Conservation (phyloP, 64 coral and sea anemone species). For the Stichodactyla mertensii region DNA sequence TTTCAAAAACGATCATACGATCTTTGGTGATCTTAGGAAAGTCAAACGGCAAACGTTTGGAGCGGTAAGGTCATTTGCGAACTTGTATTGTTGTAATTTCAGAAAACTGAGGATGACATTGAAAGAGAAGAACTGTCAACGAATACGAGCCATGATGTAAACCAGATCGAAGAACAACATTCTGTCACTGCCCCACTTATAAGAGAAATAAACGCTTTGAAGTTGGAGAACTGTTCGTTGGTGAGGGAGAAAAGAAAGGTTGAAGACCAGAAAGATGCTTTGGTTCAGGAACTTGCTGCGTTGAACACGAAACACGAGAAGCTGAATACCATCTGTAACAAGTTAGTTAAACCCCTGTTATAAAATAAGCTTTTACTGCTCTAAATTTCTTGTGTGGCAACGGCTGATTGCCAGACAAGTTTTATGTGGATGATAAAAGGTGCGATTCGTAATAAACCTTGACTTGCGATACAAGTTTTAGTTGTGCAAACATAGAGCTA, state of each 20-base stretch:
- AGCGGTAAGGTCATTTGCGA: background rate
- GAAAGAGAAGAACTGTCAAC: background rate
- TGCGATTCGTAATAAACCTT: no score
- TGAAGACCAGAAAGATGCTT: background rate
- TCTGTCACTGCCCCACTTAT: background rate
- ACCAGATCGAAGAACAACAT: background rate
- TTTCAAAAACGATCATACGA: no score
- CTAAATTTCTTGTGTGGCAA: no score
- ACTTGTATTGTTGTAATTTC: background rate
- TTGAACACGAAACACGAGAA: background rate
- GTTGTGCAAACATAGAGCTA: no score
- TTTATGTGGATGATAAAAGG: no score
- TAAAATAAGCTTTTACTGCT: no score
- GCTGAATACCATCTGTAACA: background rate
- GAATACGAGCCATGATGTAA: background rate
- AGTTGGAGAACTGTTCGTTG: background rate
- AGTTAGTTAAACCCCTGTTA: background rate
- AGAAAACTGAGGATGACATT: background rate
- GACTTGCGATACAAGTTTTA: no score
- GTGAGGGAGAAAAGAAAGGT: slow-evolving; percentile 5
- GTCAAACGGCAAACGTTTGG: no score
- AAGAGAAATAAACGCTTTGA: slow-evolving; percentile 13
- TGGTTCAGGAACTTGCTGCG: slow-evolving; percentile 27
- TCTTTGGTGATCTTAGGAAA: no score
- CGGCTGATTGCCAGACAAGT: no score